Percentiles rank a stretch among this genome's conserved stretches.
Evolutionary conservation across 1,140 invertebrate species (phyloP).

Genomic region (Littorina saxatilis): DNA sequence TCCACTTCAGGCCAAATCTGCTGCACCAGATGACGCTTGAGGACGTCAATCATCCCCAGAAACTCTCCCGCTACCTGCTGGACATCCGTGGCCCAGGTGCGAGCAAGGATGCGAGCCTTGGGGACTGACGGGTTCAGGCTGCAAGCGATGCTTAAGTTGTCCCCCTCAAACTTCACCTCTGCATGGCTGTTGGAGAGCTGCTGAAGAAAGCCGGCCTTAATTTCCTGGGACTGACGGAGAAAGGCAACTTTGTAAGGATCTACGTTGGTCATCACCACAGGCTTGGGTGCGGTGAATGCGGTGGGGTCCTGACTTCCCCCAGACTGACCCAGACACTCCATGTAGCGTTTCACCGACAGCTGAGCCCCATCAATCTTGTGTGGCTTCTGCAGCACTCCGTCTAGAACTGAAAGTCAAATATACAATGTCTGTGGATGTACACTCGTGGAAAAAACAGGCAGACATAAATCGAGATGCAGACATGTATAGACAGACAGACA

Average conservation of each 20-base stretch:
- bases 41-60: conserved; percentile 12
- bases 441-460: too few species aligned
- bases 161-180: not conserved
- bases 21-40: conserved; percentile 37
- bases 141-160: conserved; percentile 29
- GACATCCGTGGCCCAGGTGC: conserved; percentile 42
- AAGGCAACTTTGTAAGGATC: conserved; percentile 36
- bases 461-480: too few species aligned
- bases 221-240: not conserved
- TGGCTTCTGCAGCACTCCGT: conserved; percentile 29
- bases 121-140: conserved; percentile 37
- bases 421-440: too few species aligned
- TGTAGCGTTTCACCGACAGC: conserved; percentile 46
- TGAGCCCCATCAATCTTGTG: conserved; percentile 43
- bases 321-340: conserved; percentile 47
- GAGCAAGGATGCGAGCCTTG: conserved; percentile 37
- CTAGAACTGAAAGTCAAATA: too few species aligned
- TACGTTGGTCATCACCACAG: not conserved
- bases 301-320: conserved; percentile 35
- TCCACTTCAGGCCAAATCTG: conserved; percentile 47
- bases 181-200: not conserved
- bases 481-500: too few species aligned
- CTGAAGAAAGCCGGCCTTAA: not conserved
- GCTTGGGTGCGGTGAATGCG: conserved; percentile 27
- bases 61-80: conserved; percentile 9